Conservation (phyloP, 2,113 vertebrate genomes). For the Oreochromis spilurus region DNA sequence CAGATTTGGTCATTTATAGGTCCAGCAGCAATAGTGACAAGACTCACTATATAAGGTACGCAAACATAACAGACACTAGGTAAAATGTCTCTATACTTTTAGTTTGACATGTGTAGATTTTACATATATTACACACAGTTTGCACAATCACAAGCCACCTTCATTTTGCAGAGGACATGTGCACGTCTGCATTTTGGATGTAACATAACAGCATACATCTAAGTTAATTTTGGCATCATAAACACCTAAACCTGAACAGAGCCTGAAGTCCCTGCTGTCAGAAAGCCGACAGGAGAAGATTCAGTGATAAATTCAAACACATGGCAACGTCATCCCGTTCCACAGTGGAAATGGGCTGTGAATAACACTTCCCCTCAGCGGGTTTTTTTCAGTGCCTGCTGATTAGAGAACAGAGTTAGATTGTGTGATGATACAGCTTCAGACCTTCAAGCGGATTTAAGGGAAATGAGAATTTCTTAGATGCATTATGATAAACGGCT, state of each 20-base stretch:
- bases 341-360: constrained; percentile 17
- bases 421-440: background rate
- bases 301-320: background rate
- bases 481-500: background rate
- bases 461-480: background rate
- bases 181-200: background rate
- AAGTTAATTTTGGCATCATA: background rate
- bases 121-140: background rate
- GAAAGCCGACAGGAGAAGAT: background rate
- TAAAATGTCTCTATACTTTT: background rate
- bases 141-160: background rate
- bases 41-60: background rate
- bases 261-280: background rate
- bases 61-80: background rate
- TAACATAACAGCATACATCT: background rate
- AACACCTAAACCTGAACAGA: background rate
- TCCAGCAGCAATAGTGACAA: fast-evolving
- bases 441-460: background rate
- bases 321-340: background rate
- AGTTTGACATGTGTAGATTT: background rate
- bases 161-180: background rate
- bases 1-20: background rate
- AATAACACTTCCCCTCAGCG: constrained; percentile 30
- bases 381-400: background rate
- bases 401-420: constrained; percentile 13